Percentiles rank a stretch among this genome's conserved stretches.
These are phyloP conservation scores for Leucoraja ocellata DNA, from an alignment of 2,797 vertebrate genomes.

Conservation along the genomic window DNA sequence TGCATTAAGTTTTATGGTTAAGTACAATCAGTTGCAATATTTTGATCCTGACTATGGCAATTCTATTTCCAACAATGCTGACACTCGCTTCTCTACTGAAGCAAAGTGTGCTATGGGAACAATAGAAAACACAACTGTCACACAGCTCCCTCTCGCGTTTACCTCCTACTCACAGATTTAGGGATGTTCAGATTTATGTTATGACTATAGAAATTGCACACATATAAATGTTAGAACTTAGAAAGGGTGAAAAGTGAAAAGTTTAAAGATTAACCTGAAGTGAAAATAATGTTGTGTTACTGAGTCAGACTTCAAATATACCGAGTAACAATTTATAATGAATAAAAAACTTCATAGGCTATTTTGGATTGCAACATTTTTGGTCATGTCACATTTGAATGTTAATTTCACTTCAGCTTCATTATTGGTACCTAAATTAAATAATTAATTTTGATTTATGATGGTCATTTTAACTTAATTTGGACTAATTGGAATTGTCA, in stretches of 20 bases:
- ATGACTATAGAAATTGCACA: neutral
- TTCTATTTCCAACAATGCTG: constrained; percentile 15
- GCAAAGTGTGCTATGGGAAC: neutral
- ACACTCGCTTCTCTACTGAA: neutral
- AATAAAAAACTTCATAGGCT: neutral
- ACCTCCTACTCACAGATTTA: neutral
- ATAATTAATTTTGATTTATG: neutral
- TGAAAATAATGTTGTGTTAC: neutral
- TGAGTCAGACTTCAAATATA: neutral
- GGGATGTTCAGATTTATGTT: neutral
- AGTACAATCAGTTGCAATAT: neutral
- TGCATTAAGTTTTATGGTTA: neutral
- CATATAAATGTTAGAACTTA: neutral
- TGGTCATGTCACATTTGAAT: neutral
- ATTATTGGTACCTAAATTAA: neutral
- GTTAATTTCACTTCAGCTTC: neutral
- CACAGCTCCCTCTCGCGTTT: neutral
- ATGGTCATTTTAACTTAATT: neutral
- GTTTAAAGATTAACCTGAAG: neutral
- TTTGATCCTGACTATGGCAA: neutral
- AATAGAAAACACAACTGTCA: neutral
- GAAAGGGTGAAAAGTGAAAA: neutral
- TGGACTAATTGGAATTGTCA: neutral
- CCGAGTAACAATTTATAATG: neutral
- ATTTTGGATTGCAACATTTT: neutral